Conservation (phyloP, 2,888 invertebrate genomes). For the Baronia brevicornis region DNA sequence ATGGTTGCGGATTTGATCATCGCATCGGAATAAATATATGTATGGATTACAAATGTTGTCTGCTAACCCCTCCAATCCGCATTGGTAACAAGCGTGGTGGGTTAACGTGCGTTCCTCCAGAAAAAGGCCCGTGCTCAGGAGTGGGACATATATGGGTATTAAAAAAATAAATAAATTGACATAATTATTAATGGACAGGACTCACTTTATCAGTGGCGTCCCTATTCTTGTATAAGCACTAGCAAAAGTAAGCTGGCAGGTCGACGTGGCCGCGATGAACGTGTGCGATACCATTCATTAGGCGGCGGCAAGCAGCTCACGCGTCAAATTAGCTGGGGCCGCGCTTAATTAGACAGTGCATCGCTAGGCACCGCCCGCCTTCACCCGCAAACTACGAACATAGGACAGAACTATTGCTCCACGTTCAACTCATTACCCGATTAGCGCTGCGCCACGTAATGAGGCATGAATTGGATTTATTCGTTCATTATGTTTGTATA, state of each 20-base stretch:
- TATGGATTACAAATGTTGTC: too few species aligned
- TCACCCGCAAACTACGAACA: constrained; percentile 17
- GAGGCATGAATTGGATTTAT: constrained; percentile 5
- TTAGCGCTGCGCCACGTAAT: constrained; percentile 6
- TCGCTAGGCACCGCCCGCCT: constrained; percentile 25
- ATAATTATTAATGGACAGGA: constrained; percentile 27
- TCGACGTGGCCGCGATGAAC: constrained; percentile 61
- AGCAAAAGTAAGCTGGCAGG: constrained; percentile 23
- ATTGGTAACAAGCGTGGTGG: too few species aligned
- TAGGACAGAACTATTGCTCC: constrained; percentile 8
- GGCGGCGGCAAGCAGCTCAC: constrained; percentile 50
- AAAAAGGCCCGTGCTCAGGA: too few species aligned
- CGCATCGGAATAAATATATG: too few species aligned
- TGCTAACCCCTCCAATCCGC: too few species aligned
- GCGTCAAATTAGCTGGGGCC: constrained; percentile 69
- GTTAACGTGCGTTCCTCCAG: too few species aligned
- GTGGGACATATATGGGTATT: too few species aligned
- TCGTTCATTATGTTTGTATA: neutral
- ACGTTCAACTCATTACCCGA: constrained; percentile 6
- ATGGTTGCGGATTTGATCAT: too few species aligned
- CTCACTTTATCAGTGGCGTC: constrained; percentile 49
- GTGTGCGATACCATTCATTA: constrained; percentile 75
- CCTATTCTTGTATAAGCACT: constrained; percentile 32
- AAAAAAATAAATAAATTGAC: too few species aligned
- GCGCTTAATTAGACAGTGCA: constrained; percentile 65